Evolutionary conservation across 1,140 invertebrate species (phyloP).

Genomic region (Drosophila micromelanica): DNA sequence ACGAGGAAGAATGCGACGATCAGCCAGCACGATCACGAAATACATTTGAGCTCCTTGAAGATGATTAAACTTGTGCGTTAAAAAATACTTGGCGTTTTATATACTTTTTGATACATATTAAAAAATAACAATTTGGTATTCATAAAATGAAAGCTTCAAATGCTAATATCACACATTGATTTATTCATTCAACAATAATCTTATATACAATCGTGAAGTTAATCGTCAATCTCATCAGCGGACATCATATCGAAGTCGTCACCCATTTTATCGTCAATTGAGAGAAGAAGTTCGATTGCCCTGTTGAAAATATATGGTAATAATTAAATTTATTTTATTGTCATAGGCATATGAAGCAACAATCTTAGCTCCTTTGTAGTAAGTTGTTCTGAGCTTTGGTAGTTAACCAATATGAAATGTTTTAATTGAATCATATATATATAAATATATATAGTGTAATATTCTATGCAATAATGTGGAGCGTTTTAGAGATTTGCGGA

Average conservation of each 20-base stretch:
- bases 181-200: constrained; percentile 31
- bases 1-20: constrained; percentile 62
- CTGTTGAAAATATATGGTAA: constrained; percentile 20
- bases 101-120: constrained; percentile 8
- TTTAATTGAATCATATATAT: too few species aligned
- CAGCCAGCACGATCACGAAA: constrained; percentile 51
- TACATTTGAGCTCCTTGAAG: constrained; percentile 71
- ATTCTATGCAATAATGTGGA: too few species aligned
- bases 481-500: too few species aligned
- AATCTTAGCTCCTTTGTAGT: too few species aligned
- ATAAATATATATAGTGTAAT: too few species aligned
- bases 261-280: constrained; percentile 58
- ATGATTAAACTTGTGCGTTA: constrained; percentile 46
- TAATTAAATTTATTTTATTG: neutral
- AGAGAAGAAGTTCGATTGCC: constrained; percentile 65
- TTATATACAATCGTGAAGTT: constrained; percentile 13
- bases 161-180: constrained; percentile 21
- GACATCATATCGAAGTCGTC: constrained; percentile 46
- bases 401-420: too few species aligned
- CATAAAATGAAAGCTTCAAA: neutral
- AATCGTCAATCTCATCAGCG: constrained; percentile 60
- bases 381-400: too few species aligned
- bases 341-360: too few species aligned
- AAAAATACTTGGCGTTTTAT: constrained; percentile 35
- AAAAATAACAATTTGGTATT: constrained; percentile 21